These are phyloP conservation scores for Stramonita haemastoma DNA, from an alignment of 2,888 invertebrate genomes.

Conservation along the genomic window DNA sequence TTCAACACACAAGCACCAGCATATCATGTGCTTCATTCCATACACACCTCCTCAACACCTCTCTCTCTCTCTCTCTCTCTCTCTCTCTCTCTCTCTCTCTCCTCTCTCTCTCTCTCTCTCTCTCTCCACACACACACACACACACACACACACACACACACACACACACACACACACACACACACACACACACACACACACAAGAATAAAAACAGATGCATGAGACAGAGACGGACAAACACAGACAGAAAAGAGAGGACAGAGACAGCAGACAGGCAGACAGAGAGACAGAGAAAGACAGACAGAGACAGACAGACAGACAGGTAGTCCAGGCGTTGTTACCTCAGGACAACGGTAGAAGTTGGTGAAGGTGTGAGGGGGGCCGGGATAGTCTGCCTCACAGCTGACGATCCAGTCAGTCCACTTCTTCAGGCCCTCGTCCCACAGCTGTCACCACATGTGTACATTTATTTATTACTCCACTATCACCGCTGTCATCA, in stretches of 20 bases:
- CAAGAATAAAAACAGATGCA: neutral
- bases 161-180: no score
- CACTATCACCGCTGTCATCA: no score
- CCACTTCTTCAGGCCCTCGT: slow-evolving; percentile 48
- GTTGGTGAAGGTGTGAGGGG: slow-evolving; percentile 46
- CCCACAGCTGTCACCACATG: slow-evolving; percentile 50
- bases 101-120: no score
- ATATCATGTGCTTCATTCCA: no score
- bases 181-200: neutral
- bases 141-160: no score
- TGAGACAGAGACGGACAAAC: slow-evolving; percentile 1
- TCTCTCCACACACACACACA: no score
- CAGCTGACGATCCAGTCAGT: slow-evolving; percentile 47
- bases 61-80: no score
- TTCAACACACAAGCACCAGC: no score
- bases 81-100: no score
- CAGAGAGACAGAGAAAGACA: neutral
- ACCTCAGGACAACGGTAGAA: slow-evolving; percentile 46
- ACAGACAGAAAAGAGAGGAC: neutral
- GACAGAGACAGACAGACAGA: neutral
- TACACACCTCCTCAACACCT: no score
- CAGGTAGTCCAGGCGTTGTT: neutral
- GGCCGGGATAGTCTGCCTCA: slow-evolving; percentile 46
- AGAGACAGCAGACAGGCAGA: slow-evolving; percentile 13
- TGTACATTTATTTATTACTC: no score